Base-by-base conservation (phyloP, 2,113 vertebrate species). In the Poicephalus meyeri region DNA sequence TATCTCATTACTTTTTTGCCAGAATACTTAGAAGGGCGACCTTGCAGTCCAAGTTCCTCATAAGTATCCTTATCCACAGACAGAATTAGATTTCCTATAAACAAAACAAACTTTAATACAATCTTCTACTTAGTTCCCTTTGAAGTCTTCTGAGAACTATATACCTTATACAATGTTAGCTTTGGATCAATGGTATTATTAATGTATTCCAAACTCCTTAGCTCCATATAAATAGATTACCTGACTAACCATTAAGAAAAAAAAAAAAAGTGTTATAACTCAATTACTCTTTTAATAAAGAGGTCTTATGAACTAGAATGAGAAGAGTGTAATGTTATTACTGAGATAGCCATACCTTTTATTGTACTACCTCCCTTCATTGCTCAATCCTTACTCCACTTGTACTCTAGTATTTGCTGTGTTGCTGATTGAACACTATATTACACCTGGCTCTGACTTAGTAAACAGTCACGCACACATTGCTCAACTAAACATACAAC, bases 11-110 rank as follows among this genome's bases (percentile, higher is more conserved):
- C 68, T 55, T 97, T 97, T 96, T 97, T 98, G 91, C 98, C 98
- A 94, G 98, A 98, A 97, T 98, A 99, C 31, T 42, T 97, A 47
- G 99, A 99, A 13, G 98, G 98, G 72, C 31, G 97, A 56, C 99
- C 99, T 58, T 99, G 98, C 46, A 99, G 95, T 49, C 99, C 99
- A 96, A 99, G 97, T 46, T 98, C 95, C 96, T 99, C 99, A 3
- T 99, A 99, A 3, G 99, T 99, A 95, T 99, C 99, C 95, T 99
- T 99, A 93, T 99, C 98, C 94, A 99, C 97, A 46, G 99, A 99
- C 16, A 99, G 95, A 95, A 98, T 97, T 81, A 99, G 97, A 61
- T 97, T 99, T 85, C 99, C 99, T 99, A 90, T 24, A 64, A 94
- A 91, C 25, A 86, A 96, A 90, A 50, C 63, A 82, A 58, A 80